Evolutionary conservation across 2,797 vertebrate species (phyloP).

Genomic region (Chaetophractus vellerosus): DNA sequence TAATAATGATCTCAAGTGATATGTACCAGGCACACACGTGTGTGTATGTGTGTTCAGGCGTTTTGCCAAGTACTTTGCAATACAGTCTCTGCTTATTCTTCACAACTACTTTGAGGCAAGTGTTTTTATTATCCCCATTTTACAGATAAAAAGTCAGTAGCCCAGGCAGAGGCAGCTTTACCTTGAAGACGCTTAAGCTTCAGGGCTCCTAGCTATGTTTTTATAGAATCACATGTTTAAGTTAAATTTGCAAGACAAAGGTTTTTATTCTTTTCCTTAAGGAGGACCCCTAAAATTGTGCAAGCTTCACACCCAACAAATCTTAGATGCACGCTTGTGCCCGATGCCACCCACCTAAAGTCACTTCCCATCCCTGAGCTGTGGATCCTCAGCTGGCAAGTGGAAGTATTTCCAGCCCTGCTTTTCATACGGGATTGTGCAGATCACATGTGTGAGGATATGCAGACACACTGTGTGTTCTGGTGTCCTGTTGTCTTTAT

Average conservation of each 20-base stretch:
- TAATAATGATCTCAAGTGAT: not conserved
- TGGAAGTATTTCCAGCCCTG: not conserved
- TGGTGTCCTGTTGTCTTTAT: not conserved
- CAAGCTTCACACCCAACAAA: not conserved
- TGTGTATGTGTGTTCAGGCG: not conserved
- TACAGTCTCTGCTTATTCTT: not conserved
- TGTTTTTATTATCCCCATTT: not conserved
- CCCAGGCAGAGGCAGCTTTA: not conserved
- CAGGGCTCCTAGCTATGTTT: not conserved
- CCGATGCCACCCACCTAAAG: not conserved
- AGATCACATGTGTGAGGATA: not conserved
- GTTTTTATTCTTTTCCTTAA: not conserved
- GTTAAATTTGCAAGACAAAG: not conserved
- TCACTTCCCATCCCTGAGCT: constrained; percentile 25
- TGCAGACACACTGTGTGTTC: not conserved
- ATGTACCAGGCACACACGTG: not conserved
- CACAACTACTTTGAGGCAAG: not conserved
- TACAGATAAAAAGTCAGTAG: not conserved
- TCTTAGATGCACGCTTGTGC: not conserved
- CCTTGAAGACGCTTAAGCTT: not conserved
- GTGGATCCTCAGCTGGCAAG: not conserved
- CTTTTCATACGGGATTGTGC: not conserved
- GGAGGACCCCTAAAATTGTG: not conserved
- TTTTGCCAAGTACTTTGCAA: not conserved
- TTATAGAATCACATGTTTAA: not conserved